phyloP scores from a whole-genome alignment of 2,113 vertebrate species.

The Crocuta crocuta region DNA sequence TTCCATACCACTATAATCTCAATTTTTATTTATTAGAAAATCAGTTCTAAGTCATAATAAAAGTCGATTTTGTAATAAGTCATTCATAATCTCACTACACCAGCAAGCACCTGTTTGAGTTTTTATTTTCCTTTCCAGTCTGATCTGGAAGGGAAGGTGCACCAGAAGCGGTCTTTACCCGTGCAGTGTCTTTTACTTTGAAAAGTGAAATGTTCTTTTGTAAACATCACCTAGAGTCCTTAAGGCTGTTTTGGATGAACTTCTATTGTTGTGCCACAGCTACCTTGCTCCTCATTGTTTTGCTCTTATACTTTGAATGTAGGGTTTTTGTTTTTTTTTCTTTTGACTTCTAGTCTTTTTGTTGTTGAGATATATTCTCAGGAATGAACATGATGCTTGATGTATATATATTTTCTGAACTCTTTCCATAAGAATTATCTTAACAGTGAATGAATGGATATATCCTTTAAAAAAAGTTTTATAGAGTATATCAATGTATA shows the following conservation, averaged over 20 bases:
- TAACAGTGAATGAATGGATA: neutral
- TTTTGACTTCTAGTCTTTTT: neutral
- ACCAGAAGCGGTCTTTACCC: neutral
- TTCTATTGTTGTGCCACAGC: neutral
- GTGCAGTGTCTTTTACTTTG: slow-evolving; percentile 20
- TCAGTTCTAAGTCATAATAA: slow-evolving; percentile 27
- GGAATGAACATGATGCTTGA: neutral
- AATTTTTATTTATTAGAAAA: slow-evolving; percentile 23
- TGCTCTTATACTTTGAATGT: neutral
- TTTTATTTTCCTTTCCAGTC: neutral
- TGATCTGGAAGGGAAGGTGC: neutral
- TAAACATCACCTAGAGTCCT: neutral
- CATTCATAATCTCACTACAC: neutral
- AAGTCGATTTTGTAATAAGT: neutral
- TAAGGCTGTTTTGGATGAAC: neutral
- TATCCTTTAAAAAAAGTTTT: neutral
- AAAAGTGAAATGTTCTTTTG: slow-evolving; percentile 29
- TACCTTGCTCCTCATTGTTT: neutral
- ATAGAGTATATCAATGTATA: neutral
- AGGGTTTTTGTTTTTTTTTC: neutral
- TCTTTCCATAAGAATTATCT: neutral
- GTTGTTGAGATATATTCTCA: slow-evolving; percentile 22
- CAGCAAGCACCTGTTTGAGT: neutral
- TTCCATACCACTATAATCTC: neutral
- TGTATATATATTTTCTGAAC: neutral